Evolutionary conservation across 2,888 invertebrate genomes (phyloP), one percentile per base, ranked within the genome.

Genomic region (Melanophora roralis): DNA sequence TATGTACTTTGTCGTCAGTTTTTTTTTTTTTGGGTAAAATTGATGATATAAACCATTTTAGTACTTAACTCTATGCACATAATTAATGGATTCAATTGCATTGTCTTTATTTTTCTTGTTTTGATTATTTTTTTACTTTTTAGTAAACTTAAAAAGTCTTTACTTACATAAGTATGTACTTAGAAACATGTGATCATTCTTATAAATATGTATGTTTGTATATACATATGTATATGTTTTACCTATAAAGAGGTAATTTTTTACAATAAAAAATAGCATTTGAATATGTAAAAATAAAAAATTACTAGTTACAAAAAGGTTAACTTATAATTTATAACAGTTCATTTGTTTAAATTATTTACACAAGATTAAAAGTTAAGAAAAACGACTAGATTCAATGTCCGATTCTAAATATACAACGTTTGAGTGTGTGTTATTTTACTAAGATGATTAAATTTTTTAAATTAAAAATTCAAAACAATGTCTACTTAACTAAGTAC

Each of bases 311-410:
- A n/a, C n/a, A n/a, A n/a, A n/a, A n/a, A n/a, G 72, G 67, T 64
- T 40, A 43, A 14, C 53, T 67, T 72, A 59, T 60, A 67, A 19
- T 78, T 76, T 49, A n/a, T n/a, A n/a, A n/a, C n/a, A n/a, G n/a
- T n/a, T n/a, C n/a, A n/a, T n/a, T n/a, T n/a, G n/a, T n/a, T 19
- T 14, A 21, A 34, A 36, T 23, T 80, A 80, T 80, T 73, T 80
- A 76, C 80, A 76, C 38, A n/a, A 55, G 12, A 5, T 53, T n/a
- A n/a, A n/a, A n/a, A n/a, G n/a, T n/a, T n/a, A n/a, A 55, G 53
- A 68, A 68, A 69, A 49, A 57, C 67, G 80, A 80, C 80, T 80
- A 80, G 80, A 68, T 80, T 76, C 76, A 76, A 51, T 57, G 45
- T 64, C 57, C 34, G 51, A 47, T 69, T 72, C 32, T 65, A 51